Base-by-base conservation (phyloP, 1,140 invertebrate genomes). In the Drosophila dunni region DNA sequence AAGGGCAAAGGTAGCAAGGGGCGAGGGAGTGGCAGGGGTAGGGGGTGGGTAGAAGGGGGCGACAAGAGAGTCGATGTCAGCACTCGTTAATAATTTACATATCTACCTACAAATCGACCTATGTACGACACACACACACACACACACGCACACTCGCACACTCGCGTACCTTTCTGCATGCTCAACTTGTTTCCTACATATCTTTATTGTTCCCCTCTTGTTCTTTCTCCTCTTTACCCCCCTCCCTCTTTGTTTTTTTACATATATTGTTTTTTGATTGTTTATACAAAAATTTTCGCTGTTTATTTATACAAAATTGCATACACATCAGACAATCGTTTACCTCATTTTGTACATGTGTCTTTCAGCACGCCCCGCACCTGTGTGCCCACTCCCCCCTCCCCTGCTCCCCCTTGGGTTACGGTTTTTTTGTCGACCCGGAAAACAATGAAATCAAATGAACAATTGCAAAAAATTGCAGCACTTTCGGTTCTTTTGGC, bases 311-410 rank as follows among this genome's bases (percentile, higher is more conserved):
- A 61, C 29, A 71, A 81, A 83, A 84, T 72, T 79, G 81, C 79
- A 82, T 67, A 78, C 79, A 70, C 79, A 81, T 81, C 79, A 79
- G 53, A 82, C 75, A 82, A 64, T 70, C 48, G 75, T 79, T 75
- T 84, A 84, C 62, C 75, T 77, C 58, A 51, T 60, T 67, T 84
- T 69, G 57, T 74, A 74, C 71, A 74, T 69, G 51, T 75, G 71
- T 75, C 66, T 69, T 74, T 56, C 53, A 40, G 36, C 45, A 8
- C 24, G 6, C 33, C 42, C 36, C 44, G 17, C 48, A 68, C 54
- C 65, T 68, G 65, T 68, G 65, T 36, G 13, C 48, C 29, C 33
- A 33, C n/a, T 15, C 45, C 11, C 34, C n/a, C 58, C 13, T 38
- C 17, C 45, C 7, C 33, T 17, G 24, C 13, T 48, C 7, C 29